Base-by-base conservation (phyloP, 2,888 invertebrate genomes). In the Drosophila recens region DNA sequence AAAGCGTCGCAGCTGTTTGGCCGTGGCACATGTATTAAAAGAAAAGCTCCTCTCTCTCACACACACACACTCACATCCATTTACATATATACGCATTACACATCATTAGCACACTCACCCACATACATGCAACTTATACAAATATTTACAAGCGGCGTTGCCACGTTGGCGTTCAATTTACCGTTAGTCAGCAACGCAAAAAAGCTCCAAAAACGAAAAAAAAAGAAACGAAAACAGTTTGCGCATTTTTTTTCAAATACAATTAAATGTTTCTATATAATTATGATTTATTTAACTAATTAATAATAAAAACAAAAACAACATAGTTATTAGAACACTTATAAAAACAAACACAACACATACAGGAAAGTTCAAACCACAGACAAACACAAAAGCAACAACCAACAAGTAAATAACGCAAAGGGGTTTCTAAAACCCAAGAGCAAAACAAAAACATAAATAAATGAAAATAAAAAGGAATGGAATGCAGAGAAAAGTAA, bases 281-380 rank as follows among this genome's bases (percentile, higher is more conserved):
- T 69, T 75, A 75, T 86, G 79, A 79, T 86, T 87, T 75, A 77
- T 75, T 87, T 87, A 74, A 75, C 77, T 80, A 79, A 70, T 75
- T 81, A 79, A 77, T 79, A 81, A 74, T 79, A 80, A 76, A 80
- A 66, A 79, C 69, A 69, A 67, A 67, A 72, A 67, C 72, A 78
- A 79, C 66, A 74, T 78, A 90, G 87, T 69, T 75, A 68, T 72
- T 79, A 85, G 72, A 74, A 74, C 67, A 79, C 72, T 42, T 61
- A 67, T 45, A 43, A 51, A 40, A 69, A 64, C 42, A 58, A 67
- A 51, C n/a, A 62, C 48, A 40, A 70, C 64, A 77, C 63, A 82
- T 82, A 82, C 87, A 87, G 85, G 83, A 84, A 84, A 82, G 67
- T 67, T 67, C 62, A 72, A 72, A 72, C 64, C 27, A 71, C 17